Evolutionary conservation across 2,113 vertebrate genomes (phyloP), one percentile per base, ranked within the genome.

Genomic region (Cinclus cinclus): DNA sequence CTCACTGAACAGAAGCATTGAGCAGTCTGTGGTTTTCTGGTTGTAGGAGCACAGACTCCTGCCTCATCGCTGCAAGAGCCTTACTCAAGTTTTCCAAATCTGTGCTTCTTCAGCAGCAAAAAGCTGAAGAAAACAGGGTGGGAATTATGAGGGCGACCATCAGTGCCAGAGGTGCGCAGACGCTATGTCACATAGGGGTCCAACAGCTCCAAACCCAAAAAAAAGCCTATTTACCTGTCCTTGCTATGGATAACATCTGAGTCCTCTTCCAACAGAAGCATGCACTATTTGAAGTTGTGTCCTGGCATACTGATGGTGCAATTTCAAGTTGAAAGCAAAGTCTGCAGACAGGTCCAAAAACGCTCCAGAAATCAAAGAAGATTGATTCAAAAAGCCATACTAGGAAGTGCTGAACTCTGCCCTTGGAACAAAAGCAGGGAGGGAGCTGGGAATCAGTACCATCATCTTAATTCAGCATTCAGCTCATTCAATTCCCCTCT

Each of bases 241-340:
- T 56, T 69, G 44, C 44, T 83, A 60, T 1, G 1, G n/a, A 6
- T 55, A 88, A 64, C 11, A 47, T 24, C 64, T 41, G 25, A 83
- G 8, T 64, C 22, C 18, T 39, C 69, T 65, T 73, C 65, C 31
- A 33, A 14, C 0, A 88, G 14, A 5, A 80, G 41, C 25, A 27
- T n/a, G 33, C 14, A 42, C 59, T 69, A 24, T 59, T 23, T 79
- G 35, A 87, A 75, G 55, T 16, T 0, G 0, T 58, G 37, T 20
- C 41, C 50, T 47, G 46, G 50, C 58, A 85, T 18, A 33, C 6
- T 42, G 35, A 85, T 1, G 7, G 28, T 35, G 10, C 47, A 46
- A 30, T 77, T 88, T 90, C 55, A 88, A 52, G 25, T 4, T 46
- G 30, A 21, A 96, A 94, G 82, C 15, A 58, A 81, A 81, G 56